These are phyloP conservation scores for Spea bombifrons DNA, from an alignment of 2,113 vertebrate species.

Conservation along the genomic window DNA sequence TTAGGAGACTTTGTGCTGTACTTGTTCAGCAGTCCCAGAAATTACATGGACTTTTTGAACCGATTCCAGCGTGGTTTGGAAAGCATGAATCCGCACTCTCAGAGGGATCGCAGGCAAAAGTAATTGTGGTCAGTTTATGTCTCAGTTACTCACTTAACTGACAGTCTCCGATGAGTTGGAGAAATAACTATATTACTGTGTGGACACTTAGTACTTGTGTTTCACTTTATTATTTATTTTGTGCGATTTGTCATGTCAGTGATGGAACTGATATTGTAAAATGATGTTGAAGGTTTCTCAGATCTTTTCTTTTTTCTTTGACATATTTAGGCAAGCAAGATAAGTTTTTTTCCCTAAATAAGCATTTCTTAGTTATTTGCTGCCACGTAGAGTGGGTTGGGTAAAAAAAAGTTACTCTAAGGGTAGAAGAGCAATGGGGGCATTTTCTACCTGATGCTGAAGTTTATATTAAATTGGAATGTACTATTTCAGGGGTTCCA, in stretches of 20 bases:
- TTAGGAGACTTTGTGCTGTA: constrained; percentile 23
- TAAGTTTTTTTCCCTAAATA: not conserved
- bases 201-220: constrained; percentile 50
- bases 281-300: not conserved
- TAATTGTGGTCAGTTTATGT: constrained; percentile 44
- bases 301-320: not conserved
- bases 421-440: constrained; percentile 1
- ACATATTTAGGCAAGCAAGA: not conserved
- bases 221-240: not conserved
- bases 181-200: constrained; percentile 43
- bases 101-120: constrained; percentile 28
- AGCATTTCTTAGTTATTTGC: not conserved
- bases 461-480: constrained; percentile 28
- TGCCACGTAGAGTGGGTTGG: not conserved
- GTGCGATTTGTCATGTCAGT: constrained; percentile 51
- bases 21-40: constrained; percentile 25
- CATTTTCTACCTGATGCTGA: constrained; percentile 6
- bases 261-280: constrained; percentile 48
- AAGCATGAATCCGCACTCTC: constrained; percentile 32
- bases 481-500: not conserved
- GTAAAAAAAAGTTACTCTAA: not conserved
- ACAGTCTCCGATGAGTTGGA: constrained; percentile 41
- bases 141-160: constrained; percentile 54
- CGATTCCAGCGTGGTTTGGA: constrained; percentile 32
- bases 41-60: constrained; percentile 43